Evolutionary conservation across 2,888 invertebrate species (phyloP), one percentile per base, ranked within the genome.

Genomic region (Scaptodrosophila latifasciaeformis): DNA sequence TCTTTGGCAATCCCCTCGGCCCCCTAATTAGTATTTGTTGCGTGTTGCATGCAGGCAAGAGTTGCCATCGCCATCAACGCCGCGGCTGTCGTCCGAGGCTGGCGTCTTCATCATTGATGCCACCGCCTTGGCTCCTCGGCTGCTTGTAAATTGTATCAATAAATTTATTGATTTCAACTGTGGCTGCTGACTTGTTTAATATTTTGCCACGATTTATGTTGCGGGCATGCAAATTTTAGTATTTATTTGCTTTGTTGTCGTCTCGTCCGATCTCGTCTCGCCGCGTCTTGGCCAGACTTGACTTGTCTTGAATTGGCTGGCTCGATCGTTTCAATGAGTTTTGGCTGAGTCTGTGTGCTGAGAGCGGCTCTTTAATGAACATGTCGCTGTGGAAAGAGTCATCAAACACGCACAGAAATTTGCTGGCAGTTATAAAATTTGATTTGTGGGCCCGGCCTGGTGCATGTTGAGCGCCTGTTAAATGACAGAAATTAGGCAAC

Each of bases 101-200:
- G 35, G 47, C 46, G 21, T 59, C 24, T 13, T 49, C 55, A 49
- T 31, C 10, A 53, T 42, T 49, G 10, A 29, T 34, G 29, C 49
- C 48, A 21, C 54, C 37, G 19, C 50, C 34, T 55, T 24, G 51
- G 61, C 57, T 34, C 31, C 57, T 3, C 6, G 47, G 53, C 50
- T 46, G 61, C 63, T 54, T 69, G 61, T 65, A 75, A 75, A 75
- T 77, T 70, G 75, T 72, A 77, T 75, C 72, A 78, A 80, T 77
- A 77, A 80, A 80, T 78, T 78, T 78, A 77, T 80, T 77, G 72
- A 80, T 78, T 78, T 78, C 78, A 80, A 80, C 77, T 78, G 72
- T 70, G 77, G 80, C 75, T 60, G 77, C 61, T 77, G 80, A 80
- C 75, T 80, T 70, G 77, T 80, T 80, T 75, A 72, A 80, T 77